Evolutionary conservation across 2,113 vertebrate species (phyloP).

Genomic region (Gallinago media): DNA sequence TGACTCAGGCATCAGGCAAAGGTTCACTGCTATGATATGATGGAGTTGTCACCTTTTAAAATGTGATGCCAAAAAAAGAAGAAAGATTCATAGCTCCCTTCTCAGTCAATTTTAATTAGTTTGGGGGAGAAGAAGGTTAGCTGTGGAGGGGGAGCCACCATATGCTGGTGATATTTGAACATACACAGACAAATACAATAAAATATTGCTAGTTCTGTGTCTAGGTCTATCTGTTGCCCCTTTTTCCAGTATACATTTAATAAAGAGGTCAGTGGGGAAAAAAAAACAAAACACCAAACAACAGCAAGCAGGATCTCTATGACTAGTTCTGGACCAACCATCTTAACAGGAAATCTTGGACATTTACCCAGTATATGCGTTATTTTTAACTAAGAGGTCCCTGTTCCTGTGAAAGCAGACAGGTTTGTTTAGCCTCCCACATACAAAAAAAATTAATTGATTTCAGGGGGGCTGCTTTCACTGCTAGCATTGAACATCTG

Average conservation of each 20-base stretch:
- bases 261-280: background rate
- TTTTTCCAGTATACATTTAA: background rate
- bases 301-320: background rate
- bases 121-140: background rate
- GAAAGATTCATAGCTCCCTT: background rate
- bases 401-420: background rate
- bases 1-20: background rate
- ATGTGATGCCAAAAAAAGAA: background rate
- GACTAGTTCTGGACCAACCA: background rate
- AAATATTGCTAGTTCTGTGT: background rate
- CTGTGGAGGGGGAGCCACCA: background rate
- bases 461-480: background rate
- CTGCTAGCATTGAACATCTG: constrained; percentile 24
- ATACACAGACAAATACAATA: background rate
- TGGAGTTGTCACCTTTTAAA: constrained; percentile 1
- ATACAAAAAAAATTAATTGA: background rate
- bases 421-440: constrained; percentile 26
- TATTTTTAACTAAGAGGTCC: constrained; percentile 4
- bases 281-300: too few relatives aligned
- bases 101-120: constrained; percentile 28
- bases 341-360: background rate
- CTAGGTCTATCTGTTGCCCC: background rate
- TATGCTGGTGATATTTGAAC: background rate
- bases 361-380: background rate
- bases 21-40: background rate